A percentile compares a stretch with the other conserved stretches of the same genome.
Evolutionary conservation across 2,797 vertebrate species (phyloP).

Genomic region (Delichon dasypus): DNA sequence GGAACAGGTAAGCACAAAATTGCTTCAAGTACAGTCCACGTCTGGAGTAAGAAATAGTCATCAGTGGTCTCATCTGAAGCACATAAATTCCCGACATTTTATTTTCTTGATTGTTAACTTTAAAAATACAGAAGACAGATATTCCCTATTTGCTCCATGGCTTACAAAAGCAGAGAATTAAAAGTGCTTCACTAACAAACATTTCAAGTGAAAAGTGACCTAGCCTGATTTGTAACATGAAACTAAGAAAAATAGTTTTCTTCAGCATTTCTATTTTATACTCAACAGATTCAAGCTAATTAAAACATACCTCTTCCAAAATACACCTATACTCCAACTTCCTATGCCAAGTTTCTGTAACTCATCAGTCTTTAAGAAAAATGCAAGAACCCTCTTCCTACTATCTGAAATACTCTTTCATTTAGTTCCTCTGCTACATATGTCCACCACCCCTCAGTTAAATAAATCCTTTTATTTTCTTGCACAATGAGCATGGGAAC

Average conservation of each 20-base stretch:
- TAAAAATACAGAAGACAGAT: background rate
- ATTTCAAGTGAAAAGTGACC: background rate
- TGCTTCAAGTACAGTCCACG: background rate
- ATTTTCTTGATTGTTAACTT: background rate
- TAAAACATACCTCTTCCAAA: background rate
- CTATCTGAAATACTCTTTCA: background rate
- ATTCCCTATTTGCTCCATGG: background rate
- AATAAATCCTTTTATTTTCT: background rate
- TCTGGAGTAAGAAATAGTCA: background rate
- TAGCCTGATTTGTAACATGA: background rate
- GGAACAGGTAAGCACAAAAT: background rate
- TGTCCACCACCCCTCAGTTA: background rate
- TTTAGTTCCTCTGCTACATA: background rate
- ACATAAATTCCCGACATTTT: background rate
- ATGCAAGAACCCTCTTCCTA: background rate
- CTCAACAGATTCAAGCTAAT: background rate
- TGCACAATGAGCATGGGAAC: background rate
- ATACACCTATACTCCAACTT: background rate
- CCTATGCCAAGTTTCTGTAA: background rate
- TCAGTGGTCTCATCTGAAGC: background rate
- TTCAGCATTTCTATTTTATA: background rate
- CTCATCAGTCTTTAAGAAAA: background rate
- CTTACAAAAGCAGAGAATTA: background rate
- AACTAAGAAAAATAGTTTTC: background rate
- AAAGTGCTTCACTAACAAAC: background rate